These are phyloP conservation scores for Lynx canadensis DNA, from an alignment of 2,113 vertebrate genomes.

Conservation along the genomic window DNA sequence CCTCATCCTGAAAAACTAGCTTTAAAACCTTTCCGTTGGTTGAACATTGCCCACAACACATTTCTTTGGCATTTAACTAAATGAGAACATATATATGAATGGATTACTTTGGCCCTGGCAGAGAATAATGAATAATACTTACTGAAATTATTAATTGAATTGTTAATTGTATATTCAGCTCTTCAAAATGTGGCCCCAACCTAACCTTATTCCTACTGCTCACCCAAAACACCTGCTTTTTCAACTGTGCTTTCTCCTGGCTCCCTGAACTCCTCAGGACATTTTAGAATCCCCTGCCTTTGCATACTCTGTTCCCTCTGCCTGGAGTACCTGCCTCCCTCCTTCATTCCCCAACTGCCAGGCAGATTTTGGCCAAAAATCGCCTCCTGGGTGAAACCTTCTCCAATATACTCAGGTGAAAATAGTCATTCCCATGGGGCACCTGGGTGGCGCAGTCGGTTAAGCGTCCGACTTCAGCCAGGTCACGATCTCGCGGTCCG, in stretches of 20 bases:
- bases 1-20: background rate
- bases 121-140: background rate
- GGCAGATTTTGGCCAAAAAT: conserved; percentile 4
- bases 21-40: background rate
- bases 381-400: background rate
- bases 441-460: too few relatives aligned
- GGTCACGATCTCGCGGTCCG: too few relatives aligned
- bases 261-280: background rate
- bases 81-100: background rate
- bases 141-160: background rate
- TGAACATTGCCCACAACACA: background rate
- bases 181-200: background rate
- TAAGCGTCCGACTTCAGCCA: too few relatives aligned
- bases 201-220: background rate
- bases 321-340: background rate
- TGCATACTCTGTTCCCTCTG: background rate
- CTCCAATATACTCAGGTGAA: background rate
- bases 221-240: background rate
- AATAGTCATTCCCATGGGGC: background rate
- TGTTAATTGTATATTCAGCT: background rate
- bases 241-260: background rate
- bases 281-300: background rate
- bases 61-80: conserved; percentile 3
- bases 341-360: background rate
- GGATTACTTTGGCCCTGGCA: background rate